These are phyloP conservation scores for Ooceraea biroi DNA, from an alignment of 1,140 invertebrate genomes.

Conservation along the genomic window DNA sequence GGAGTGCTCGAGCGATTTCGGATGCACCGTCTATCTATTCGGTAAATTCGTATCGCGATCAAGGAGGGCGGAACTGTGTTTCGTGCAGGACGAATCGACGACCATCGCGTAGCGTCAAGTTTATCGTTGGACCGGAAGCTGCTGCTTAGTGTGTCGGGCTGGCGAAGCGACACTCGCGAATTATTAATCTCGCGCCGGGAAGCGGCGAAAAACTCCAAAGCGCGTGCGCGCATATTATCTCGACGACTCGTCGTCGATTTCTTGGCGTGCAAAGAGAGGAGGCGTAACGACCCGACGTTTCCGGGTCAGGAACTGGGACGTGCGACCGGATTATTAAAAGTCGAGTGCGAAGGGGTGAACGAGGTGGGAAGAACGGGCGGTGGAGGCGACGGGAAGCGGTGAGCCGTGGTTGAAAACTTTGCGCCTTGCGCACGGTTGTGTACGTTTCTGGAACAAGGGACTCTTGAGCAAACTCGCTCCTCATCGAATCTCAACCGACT, in stretches of 20 bases:
- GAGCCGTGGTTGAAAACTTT: slow-evolving; percentile 70
- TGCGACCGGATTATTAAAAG: slow-evolving; percentile 75
- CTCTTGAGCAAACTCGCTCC: slow-evolving; percentile 70
- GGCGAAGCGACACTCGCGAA: too few relatives aligned
- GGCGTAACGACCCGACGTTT: slow-evolving; percentile 52
- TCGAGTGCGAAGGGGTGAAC: slow-evolving; percentile 59
- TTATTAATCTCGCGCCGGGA: slow-evolving; percentile 33
- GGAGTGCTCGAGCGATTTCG: not conserved
- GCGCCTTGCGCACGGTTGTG: slow-evolving; percentile 51
- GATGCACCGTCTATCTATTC: not conserved
- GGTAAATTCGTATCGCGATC: not conserved
- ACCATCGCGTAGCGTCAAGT: too few relatives aligned
- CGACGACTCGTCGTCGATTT: slow-evolving; percentile 36
- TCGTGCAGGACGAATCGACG: not conserved
- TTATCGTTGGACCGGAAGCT: too few relatives aligned
- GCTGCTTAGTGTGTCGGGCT: too few relatives aligned
- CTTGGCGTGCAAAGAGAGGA: slow-evolving; percentile 28
- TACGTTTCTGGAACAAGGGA: slow-evolving; percentile 75
- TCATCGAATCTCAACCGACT: slow-evolving; percentile 63
- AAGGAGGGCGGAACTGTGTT: not conserved
- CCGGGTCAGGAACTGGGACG: slow-evolving; percentile 68
- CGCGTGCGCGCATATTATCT: not conserved
- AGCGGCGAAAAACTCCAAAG: slow-evolving; percentile 22
- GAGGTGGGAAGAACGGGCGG: not conserved
- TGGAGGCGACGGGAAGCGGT: too few relatives aligned